Evolutionary conservation across 2,888 invertebrate species (phyloP).

Genomic region (Eulithis testata): DNA sequence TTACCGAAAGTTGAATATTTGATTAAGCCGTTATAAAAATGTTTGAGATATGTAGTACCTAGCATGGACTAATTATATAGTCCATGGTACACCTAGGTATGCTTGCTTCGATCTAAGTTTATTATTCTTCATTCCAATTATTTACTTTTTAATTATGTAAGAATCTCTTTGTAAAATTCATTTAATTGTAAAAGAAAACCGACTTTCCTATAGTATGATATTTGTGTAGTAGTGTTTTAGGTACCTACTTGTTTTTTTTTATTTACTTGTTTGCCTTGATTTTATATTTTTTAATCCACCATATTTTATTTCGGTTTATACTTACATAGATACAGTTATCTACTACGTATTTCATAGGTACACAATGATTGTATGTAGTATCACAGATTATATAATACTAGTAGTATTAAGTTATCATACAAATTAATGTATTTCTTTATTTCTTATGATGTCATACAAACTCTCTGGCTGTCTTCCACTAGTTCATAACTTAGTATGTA

Average conservation of each 20-base stretch:
- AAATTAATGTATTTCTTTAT: background rate
- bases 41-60: too few relatives aligned
- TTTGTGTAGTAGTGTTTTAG: too few relatives aligned
- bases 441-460: background rate
- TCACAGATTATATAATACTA: too few relatives aligned
- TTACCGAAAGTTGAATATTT: too few relatives aligned
- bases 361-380: background rate
- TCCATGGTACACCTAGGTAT: too few relatives aligned
- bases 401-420: background rate
- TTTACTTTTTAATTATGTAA: background rate
- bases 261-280: too few relatives aligned
- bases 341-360: too few relatives aligned
- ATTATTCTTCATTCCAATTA: background rate
- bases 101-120: background rate
- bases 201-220: too few relatives aligned
- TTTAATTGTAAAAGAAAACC: background rate
- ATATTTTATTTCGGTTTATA: background rate
- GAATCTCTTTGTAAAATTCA: background rate
- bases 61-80: too few relatives aligned
- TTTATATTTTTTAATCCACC: background rate
- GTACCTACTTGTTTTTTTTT: too few relatives aligned
- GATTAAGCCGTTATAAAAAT: too few relatives aligned
- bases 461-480: conserved; percentile 7
- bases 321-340: background rate
- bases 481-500: conserved; percentile 4